These are phyloP conservation scores for Sisor rabdophorus DNA, from an alignment of 2,113 vertebrate species.

Conservation along the genomic window DNA sequence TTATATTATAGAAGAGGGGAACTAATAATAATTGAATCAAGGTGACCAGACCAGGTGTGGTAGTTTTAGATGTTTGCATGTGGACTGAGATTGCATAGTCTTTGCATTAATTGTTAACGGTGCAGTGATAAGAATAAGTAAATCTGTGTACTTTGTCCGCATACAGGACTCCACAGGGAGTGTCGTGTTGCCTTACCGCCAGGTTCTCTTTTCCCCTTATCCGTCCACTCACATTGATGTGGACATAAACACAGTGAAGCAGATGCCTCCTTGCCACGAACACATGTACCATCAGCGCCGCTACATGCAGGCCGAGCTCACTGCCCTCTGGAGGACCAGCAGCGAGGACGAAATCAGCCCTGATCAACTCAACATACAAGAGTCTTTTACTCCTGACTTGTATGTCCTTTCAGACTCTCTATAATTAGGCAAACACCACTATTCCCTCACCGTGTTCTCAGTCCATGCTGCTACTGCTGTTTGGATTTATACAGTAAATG, in stretches of 20 bases:
- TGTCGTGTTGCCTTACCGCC: constrained; percentile 91
- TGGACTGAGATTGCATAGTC: neutral
- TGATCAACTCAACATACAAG: constrained; percentile 83
- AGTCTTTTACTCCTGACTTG: constrained; percentile 91
- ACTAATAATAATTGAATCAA: neutral
- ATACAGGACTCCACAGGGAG: constrained; percentile 90
- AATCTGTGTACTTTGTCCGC: neutral
- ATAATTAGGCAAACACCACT: neutral
- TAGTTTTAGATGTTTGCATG: neutral
- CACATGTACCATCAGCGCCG: constrained; percentile 90
- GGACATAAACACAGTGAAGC: constrained; percentile 93
- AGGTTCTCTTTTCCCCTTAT: constrained; percentile 93
- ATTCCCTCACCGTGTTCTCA: neutral
- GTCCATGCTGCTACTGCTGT: too few relatives aligned
- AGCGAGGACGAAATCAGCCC: constrained; percentile 88
- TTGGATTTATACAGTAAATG: too few relatives aligned
- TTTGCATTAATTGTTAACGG: constrained; percentile 9
- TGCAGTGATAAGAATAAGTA: neutral
- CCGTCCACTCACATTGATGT: constrained; percentile 96
- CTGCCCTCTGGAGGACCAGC: constrained; percentile 84
- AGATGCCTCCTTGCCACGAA: constrained; percentile 97
- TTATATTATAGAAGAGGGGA: too few relatives aligned
- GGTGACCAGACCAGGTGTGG: neutral
- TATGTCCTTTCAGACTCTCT: constrained; percentile 59
- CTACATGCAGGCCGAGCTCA: constrained; percentile 89